These are phyloP conservation scores for Barbus barbus DNA, from an alignment of 2,113 vertebrate genomes.

Conservation along the genomic window DNA sequence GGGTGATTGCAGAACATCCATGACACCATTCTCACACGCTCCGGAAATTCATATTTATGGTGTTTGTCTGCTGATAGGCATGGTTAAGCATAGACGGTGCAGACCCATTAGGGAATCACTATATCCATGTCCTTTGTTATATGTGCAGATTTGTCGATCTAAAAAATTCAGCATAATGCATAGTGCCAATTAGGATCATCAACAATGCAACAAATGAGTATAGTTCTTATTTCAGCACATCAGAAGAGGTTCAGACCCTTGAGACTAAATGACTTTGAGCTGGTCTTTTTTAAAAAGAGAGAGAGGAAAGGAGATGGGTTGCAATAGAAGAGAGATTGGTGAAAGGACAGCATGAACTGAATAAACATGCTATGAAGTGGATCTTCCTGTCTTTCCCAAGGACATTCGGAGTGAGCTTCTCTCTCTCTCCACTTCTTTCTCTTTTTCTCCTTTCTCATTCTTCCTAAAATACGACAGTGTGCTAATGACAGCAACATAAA, in stretches of 20 bases:
- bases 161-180: neutral
- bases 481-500: constrained; percentile 79
- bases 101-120: constrained; percentile 26
- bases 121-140: constrained; percentile 14
- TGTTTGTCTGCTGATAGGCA: constrained; percentile 34
- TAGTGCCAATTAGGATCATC: constrained; percentile 36
- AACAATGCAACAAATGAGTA: constrained; percentile 32
- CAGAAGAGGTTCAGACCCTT: constrained; percentile 32
- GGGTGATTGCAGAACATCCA: constrained; percentile 11
- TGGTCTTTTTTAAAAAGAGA: constrained; percentile 22
- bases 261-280: constrained; percentile 31
- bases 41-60: constrained; percentile 73
- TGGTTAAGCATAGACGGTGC: constrained; percentile 16
- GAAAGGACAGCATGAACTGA: constrained; percentile 28
- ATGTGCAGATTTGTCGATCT: constrained; percentile 12
- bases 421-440: constrained; percentile 36
- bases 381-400: constrained; percentile 73
- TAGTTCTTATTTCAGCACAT: constrained; percentile 20
- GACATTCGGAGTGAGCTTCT: constrained; percentile 66
- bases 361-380: constrained; percentile 64
- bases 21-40: constrained; percentile 35
- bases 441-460: constrained; percentile 56
- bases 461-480: constrained; percentile 64
- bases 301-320: constrained; percentile 24
- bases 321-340: constrained; percentile 17